A percentile compares a stretch with the other conserved stretches of the same genome.
These are phyloP conservation scores for Trachelus tabidus DNA, from an alignment of 2,888 invertebrate species.

Conservation along the genomic window DNA sequence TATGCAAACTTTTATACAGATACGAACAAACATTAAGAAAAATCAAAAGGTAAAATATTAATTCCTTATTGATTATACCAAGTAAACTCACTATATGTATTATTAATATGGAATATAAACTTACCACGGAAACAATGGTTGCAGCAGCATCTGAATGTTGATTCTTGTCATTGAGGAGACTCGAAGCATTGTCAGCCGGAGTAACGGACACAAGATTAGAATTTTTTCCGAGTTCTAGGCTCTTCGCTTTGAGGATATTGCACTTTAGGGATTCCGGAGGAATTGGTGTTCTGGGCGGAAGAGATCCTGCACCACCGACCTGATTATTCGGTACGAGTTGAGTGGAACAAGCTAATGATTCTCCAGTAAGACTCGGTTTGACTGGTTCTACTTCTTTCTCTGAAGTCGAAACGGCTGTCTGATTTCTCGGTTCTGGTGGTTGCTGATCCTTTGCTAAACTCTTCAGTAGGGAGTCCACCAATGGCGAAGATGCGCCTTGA, in stretches of 20 bases:
- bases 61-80: background rate
- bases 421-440: conserved; percentile 71
- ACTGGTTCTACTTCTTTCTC: conserved; percentile 75
- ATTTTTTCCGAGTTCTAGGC: conserved; percentile 69
- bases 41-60: background rate
- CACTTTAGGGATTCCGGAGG: conserved; percentile 94
- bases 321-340: conserved; percentile 79
- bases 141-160: conserved; percentile 70
- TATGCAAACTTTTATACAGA: background rate
- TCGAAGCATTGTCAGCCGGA: conserved; percentile 62
- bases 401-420: conserved; percentile 67
- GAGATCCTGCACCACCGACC: conserved; percentile 70
- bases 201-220: conserved; percentile 61
- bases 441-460: conserved; percentile 79
- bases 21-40: background rate
- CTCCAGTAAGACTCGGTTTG: conserved; percentile 73
- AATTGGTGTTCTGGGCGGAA: conserved; percentile 72
- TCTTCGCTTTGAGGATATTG: conserved; percentile 90
- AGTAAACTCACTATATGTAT: background rate
- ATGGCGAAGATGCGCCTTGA: conserved; percentile 64
- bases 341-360: conserved; percentile 63
- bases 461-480: conserved; percentile 81
- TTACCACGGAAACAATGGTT: conserved; percentile 82
- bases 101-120: conserved; percentile 48
- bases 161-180: conserved; percentile 50